Conservation (phyloP, 1,140 invertebrate genomes). For the Psilanteris sp. region DNA sequence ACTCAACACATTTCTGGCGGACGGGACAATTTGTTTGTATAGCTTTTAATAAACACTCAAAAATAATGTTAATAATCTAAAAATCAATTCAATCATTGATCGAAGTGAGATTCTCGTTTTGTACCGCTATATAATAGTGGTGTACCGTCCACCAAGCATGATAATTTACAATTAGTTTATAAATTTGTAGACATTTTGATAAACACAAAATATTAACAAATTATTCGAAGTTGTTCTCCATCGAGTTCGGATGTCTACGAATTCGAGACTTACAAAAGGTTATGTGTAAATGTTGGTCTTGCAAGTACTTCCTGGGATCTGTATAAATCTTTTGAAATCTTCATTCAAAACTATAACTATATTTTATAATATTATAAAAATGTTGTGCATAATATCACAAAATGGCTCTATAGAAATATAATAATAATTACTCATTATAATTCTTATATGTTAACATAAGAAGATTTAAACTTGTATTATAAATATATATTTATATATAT, state of each 20-base stretch:
- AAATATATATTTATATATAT: too few species aligned
- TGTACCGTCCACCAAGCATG: slow-evolving; percentile 27
- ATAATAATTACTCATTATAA: too few species aligned
- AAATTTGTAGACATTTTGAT: slow-evolving; percentile 6
- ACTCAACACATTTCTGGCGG: not conserved
- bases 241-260: slow-evolving; percentile 16
- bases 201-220: not conserved
- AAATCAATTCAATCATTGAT: slow-evolving; percentile 20
- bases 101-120: slow-evolving; percentile 14
- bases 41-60: too few species aligned
- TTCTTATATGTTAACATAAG: too few species aligned
- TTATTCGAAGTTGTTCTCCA: slow-evolving; percentile 26
- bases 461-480: too few species aligned
- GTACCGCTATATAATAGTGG: slow-evolving; percentile 1
- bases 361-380: too few species aligned
- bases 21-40: slow-evolving; percentile 15
- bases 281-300: slow-evolving; percentile 27
- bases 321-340: too few species aligned
- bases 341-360: too few species aligned
- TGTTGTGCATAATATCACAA: too few species aligned
- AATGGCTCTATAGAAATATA: too few species aligned
- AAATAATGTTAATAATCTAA: too few species aligned
- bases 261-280: slow-evolving; percentile 13
- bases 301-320: slow-evolving; percentile 39
- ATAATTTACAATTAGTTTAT: slow-evolving; percentile 26